Evolutionary conservation across 2,888 invertebrate species (phyloP).

Genomic region (Phorcus lineatus): DNA sequence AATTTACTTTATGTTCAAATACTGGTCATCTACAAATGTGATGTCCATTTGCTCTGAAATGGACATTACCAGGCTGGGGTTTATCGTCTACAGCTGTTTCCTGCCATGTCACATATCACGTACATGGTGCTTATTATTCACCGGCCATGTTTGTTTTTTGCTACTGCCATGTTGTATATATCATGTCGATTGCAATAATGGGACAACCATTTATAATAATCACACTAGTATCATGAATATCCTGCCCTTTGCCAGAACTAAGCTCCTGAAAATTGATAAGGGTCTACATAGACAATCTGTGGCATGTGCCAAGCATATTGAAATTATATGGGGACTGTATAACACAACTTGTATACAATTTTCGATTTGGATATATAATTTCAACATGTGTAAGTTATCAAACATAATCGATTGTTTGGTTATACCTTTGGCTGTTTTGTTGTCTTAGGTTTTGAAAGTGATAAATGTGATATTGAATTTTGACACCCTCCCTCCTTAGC

Average conservation of each 20-base stretch:
- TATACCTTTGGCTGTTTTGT: no score
- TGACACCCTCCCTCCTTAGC: no score
- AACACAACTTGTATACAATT: no score
- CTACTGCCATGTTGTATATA: background rate
- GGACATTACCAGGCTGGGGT: background rate
- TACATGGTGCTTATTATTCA: background rate
- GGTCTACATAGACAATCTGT: background rate
- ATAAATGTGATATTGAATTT: no score
- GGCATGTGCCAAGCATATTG: no score
- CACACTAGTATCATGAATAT: background rate
- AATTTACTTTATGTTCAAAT: no score
- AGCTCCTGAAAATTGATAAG: background rate
- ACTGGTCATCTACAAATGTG: background rate
- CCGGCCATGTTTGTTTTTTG: background rate
- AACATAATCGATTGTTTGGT: no score
- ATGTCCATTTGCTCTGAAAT: background rate
- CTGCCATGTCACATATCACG: background rate
- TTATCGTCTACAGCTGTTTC: background rate
- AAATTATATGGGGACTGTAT: no score
- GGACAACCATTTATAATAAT: background rate
- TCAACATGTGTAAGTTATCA: no score
- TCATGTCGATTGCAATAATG: background rate
- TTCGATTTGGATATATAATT: no score
- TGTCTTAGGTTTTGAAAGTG: no score
- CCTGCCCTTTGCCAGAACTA: background rate